phyloP scores from a whole-genome alignment of 2,888 invertebrate species.

The Allophyes oxyacanthae region DNA sequence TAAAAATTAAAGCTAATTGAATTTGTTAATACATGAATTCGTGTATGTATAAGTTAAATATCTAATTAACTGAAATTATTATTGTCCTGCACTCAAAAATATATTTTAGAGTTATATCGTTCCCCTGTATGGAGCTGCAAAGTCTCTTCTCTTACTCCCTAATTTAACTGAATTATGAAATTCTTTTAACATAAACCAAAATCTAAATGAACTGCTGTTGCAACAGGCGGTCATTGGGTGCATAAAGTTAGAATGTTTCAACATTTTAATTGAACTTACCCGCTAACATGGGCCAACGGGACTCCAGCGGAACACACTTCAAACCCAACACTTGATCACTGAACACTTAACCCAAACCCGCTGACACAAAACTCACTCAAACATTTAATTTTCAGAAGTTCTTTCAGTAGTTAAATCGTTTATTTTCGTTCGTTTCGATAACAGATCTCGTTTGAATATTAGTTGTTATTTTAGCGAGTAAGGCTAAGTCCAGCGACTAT shows the following conservation, averaged over 20 bases:
- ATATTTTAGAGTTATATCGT: background rate
- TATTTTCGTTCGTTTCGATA: constrained; percentile 76
- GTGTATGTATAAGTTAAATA: too few relatives aligned
- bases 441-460: constrained; percentile 46
- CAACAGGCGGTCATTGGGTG: background rate
- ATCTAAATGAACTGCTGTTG: background rate
- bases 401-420: constrained; percentile 71
- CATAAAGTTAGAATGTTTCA: constrained; percentile 61
- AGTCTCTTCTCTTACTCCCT: too few relatives aligned
- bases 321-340: constrained; percentile 61
- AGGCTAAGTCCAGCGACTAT: constrained; percentile 60
- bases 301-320: constrained; percentile 68
- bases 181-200: constrained; percentile 21
- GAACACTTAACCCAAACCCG: constrained; percentile 54
- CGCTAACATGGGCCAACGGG: constrained; percentile 81
- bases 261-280: constrained; percentile 77
- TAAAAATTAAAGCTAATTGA: too few relatives aligned
- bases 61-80: too few relatives aligned
- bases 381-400: constrained; percentile 46
- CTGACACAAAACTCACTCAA: constrained; percentile 60
- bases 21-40: too few relatives aligned
- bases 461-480: constrained; percentile 55
- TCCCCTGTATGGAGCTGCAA: background rate
- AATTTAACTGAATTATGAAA: background rate
- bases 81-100: too few relatives aligned